Evolutionary conservation across 2,888 invertebrate species (phyloP), one percentile per base, ranked within the genome.

Genomic region (Morpho helenor): DNA sequence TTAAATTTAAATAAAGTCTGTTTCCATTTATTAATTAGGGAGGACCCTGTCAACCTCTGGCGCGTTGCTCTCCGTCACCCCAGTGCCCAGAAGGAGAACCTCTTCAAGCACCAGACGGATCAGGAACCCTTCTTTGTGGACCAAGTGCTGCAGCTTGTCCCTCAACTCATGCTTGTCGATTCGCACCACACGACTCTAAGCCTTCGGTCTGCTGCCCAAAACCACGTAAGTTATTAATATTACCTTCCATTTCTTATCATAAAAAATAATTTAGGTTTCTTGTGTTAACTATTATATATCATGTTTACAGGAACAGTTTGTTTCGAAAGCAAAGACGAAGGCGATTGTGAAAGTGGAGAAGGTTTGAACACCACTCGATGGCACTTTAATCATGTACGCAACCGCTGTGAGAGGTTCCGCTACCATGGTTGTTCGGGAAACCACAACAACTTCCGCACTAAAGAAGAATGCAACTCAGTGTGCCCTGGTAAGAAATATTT

Each of bases 121-220:
- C 94, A 0, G 93, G 88, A 0, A 80, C 90, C 0, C 81, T 92
- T 0, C 74, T 91, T 10, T 97, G 97, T 68, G 96, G 96, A 0
- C 96, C 96, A 0, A 93, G 93, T 64, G 95, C 94, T 48, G 94
- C 94, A 52, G 93, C 93, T 52, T 97, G 97, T 66, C 97, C 97
- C 0, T 95, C 96, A 1, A 95, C 96, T 0, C 96, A 97, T 80
- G 95, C 95, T 64, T 97, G 97, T 72, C 94, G 96, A 68, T 90
- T 96, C 62, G 96, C 96, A 62, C 96, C 96, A 0, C 93, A 96
- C 49, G 94, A 94, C 62, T 80, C 86, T 0, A 94, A 95, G 69
- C 95, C 96, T 58, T 95, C 96, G 0, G 95, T 96, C n/a, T 97
- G 97, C 84, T 97, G 97, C 74, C 95, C 96, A 8, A 97, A 97